A percentile compares a stretch with the other conserved stretches of the same genome.
Evolutionary conservation across 2,888 invertebrate species (phyloP).

Genomic region (Cylloceria caligata): DNA sequence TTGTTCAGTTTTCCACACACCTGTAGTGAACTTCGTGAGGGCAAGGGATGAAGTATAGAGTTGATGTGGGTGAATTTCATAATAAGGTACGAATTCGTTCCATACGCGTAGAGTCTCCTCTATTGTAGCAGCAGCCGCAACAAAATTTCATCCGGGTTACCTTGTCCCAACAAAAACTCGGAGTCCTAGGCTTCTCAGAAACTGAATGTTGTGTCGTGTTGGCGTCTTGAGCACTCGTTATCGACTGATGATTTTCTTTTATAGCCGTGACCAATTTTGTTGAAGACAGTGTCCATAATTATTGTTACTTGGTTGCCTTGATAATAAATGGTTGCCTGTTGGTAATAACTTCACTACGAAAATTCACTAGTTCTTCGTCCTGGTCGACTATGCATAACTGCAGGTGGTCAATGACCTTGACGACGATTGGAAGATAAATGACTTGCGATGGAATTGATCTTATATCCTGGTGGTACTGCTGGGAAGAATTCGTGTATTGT

Average conservation of each 20-base stretch:
- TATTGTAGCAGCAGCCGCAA: constrained; percentile 33
- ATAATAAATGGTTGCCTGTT: background rate
- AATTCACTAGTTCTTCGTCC: too few species aligned
- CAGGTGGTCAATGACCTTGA: too few species aligned
- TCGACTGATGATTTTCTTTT: constrained; percentile 49
- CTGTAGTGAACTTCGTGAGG: constrained; percentile 59
- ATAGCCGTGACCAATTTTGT: constrained; percentile 43
- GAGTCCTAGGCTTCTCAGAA: constrained; percentile 38
- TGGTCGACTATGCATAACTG: too few species aligned
- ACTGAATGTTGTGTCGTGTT: too few species aligned
- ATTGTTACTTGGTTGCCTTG: background rate
- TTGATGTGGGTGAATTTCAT: constrained; percentile 40
- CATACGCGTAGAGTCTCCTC: constrained; percentile 47
- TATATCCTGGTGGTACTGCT: too few species aligned
- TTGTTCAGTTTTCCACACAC: constrained; percentile 4
- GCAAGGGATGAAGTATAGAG: constrained; percentile 59
- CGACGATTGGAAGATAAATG: too few species aligned
- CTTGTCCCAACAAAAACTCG: constrained; percentile 38
- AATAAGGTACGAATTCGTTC: constrained; percentile 51
- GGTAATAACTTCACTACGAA: constrained; percentile 56
- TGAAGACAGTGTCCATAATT: constrained; percentile 35
- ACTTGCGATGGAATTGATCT: too few species aligned
- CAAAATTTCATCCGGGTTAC: constrained; percentile 14
- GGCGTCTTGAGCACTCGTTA: constrained; percentile 30
- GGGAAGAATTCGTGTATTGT: constrained; percentile 71